These are phyloP conservation scores for Stenichneumon culpator DNA, from an alignment of 2,888 invertebrate genomes.

Conservation along the genomic window DNA sequence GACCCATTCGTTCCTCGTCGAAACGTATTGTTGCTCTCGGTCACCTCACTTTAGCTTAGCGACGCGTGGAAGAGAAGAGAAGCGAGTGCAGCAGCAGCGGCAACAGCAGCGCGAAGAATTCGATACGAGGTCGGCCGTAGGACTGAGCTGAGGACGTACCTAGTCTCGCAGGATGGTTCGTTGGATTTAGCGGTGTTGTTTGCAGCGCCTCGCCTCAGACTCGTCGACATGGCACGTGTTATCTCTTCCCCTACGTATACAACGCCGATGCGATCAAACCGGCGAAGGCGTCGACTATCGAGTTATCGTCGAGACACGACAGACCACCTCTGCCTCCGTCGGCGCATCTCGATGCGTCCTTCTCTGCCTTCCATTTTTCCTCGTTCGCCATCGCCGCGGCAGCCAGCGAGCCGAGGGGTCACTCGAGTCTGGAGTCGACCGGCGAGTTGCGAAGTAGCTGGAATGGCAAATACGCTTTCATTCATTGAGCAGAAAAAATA, in stretches of 20 bases:
- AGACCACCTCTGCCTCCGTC: background rate
- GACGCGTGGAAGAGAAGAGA: background rate
- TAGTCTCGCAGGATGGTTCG: conserved; percentile 49
- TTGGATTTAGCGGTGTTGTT: conserved; percentile 57
- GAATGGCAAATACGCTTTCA: background rate
- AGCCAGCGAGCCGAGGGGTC: background rate
- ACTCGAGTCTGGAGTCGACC: background rate
- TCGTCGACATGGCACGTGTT: conserved; percentile 61
- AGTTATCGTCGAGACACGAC: conserved; percentile 21
- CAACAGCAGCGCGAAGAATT: conserved; percentile 45
- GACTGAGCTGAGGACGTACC: conserved; percentile 59
- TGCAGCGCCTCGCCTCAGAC: conserved; percentile 55
- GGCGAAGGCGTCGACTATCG: conserved; percentile 3
- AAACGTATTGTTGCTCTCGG: background rate
- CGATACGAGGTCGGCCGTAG: conserved; percentile 62
- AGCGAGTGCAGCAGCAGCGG: conserved; percentile 18
- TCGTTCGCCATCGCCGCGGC: background rate
- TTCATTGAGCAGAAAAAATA: background rate
- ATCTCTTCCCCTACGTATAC: conserved; percentile 36
- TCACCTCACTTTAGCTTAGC: background rate
- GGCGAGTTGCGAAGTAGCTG: background rate
- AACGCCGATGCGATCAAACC: background rate
- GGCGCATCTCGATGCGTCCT: background rate
- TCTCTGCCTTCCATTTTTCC: background rate
- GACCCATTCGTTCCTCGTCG: background rate